Evolutionary conservation across 2,888 invertebrate genomes (phyloP), one percentile per base, ranked within the genome.

Genomic region (Sarcophaga subvicina): DNA sequence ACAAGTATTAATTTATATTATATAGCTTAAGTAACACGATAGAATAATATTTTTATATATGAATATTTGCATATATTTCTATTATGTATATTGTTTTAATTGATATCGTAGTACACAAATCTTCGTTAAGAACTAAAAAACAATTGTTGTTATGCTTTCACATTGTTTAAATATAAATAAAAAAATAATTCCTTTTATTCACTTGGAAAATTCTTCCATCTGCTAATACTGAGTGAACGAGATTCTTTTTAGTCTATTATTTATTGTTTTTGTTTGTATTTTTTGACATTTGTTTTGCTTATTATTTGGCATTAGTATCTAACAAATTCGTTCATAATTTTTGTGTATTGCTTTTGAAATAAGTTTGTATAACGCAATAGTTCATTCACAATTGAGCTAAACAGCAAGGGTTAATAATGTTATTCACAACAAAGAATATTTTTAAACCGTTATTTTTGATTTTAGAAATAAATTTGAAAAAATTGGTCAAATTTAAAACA

Each of bases 391-490:
- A 72, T 72, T 14, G 25, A 20, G 25, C 12, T 70, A n/a, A 62
- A 79, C 14, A 67, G 25, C 20, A 69, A 22, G 49, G 54, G 54
- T n/a, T 79, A 20, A 54, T 54, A 54, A 47, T 47, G 14, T 14
- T 4, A 83, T 62, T 83, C 83, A 79, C 83, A 75, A 67, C 79
- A 67, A 27, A 79, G 49, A 79, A 49, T 49, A 37, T 59, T 45
- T 12, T 62, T 14, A 71, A 37, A 22, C 63, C 27, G 84, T 81
- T 77, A 67, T 73, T 82, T 72, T 79, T 69, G 27, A 76, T 72
- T 86, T 79, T 86, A 93, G 93, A 93, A 76, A 93, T 93, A 20
- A 93, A 93, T 89, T 91, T 93, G 79, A 93, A 91, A 83, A 93
- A 93, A 88, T 84, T 92, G 80, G 91, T 91, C 0, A 92, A 93